phyloP scores from a whole-genome alignment of 2,888 invertebrate species.

The Drosophila nigricruria region DNA sequence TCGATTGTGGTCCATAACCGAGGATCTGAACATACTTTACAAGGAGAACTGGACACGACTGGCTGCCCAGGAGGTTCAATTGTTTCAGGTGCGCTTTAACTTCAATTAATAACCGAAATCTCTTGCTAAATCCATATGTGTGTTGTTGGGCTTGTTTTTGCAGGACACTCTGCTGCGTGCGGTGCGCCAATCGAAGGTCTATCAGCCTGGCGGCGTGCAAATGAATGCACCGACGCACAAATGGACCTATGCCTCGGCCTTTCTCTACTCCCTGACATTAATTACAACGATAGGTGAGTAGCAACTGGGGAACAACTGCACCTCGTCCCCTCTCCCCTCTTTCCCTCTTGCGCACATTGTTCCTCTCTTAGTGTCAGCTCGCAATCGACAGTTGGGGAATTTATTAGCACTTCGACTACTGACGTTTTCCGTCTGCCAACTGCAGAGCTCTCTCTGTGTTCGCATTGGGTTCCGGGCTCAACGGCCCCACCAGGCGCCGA shows the following conservation, averaged over 20 bases:
- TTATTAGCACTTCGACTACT: constrained; percentile 54
- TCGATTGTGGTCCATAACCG: constrained; percentile 93
- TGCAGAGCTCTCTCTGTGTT: constrained; percentile 29
- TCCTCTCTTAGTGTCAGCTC: neutral
- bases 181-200: constrained; percentile 84
- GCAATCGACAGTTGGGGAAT: constrained; percentile 32
- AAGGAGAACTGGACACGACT: constrained; percentile 96
- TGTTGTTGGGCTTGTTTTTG: constrained; percentile 12
- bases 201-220: constrained; percentile 85
- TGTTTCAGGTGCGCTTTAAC: constrained; percentile 89
- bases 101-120: neutral
- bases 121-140: neutral
- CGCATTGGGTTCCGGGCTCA: constrained; percentile 10
- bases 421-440: constrained; percentile 52
- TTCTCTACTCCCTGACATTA: constrained; percentile 96
- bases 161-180: constrained; percentile 86
- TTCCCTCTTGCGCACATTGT: constrained; percentile 1
- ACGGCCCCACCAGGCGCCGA: neutral
- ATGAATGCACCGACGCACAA: constrained; percentile 87
- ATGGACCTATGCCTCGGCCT: constrained; percentile 97
- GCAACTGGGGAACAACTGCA: neutral
- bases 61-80: constrained; percentile 94
- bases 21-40: constrained; percentile 94
- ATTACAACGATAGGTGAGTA: constrained; percentile 97
- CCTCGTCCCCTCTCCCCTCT: neutral